phyloP scores from a whole-genome alignment of 2,797 vertebrate genomes.

The Petrocephalus sullivani region DNA sequence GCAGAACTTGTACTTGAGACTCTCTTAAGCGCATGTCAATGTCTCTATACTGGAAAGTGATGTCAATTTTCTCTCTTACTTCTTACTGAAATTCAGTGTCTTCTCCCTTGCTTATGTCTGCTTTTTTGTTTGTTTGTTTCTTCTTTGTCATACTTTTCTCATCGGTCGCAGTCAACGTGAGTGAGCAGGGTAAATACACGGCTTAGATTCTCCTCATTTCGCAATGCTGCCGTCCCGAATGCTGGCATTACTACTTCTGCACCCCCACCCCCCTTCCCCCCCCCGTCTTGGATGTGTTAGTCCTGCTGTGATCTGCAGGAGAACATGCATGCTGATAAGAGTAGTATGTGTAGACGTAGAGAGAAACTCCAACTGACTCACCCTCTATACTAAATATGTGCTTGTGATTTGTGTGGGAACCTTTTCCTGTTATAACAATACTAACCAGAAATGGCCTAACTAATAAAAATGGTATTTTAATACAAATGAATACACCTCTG shows the following conservation, averaged over 20 bases:
- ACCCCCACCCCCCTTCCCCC: slow-evolving; percentile 30
- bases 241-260: slow-evolving; percentile 36
- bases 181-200: slow-evolving; percentile 97
- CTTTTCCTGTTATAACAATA: slow-evolving; percentile 44
- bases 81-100: slow-evolving; percentile 65
- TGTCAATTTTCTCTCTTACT: slow-evolving; percentile 55
- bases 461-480: slow-evolving; percentile 25
- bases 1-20: slow-evolving; percentile 37
- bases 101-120: slow-evolving; percentile 72
- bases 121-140: slow-evolving; percentile 70
- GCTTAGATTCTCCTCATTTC: slow-evolving; percentile 71
- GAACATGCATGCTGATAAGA: slow-evolving; percentile 62
- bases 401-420: slow-evolving; percentile 52
- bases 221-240: slow-evolving; percentile 61
- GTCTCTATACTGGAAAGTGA: slow-evolving; percentile 51
- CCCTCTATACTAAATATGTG: slow-evolving; percentile 45
- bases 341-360: slow-evolving; percentile 39
- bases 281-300: slow-evolving; percentile 53
- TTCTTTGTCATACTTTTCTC: slow-evolving; percentile 69
- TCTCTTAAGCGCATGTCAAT: slow-evolving; percentile 52
- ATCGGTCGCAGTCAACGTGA: slow-evolving; percentile 94
- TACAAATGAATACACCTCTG: slow-evolving; percentile 35
- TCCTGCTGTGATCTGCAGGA: slow-evolving; percentile 52
- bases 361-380: slow-evolving; percentile 38
- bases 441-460: slow-evolving; percentile 49